phyloP scores from a whole-genome alignment of 2,113 vertebrate species.

The Pygoscelis antarcticus region DNA sequence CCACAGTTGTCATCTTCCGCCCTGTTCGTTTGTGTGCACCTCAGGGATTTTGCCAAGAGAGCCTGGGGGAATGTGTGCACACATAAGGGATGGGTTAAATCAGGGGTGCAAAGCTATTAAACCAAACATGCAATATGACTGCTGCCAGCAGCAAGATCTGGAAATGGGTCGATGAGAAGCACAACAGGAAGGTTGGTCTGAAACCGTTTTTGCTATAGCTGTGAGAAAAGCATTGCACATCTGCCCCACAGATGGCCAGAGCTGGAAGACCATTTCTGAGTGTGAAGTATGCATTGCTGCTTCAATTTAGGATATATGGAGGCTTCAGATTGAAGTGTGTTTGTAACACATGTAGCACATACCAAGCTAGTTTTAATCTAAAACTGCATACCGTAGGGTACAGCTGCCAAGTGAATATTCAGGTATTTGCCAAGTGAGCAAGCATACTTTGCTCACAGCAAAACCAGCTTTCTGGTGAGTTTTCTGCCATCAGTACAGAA shows the following conservation, averaged over 20 bases:
- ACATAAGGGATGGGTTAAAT: conserved; percentile 3
- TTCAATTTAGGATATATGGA: not conserved
- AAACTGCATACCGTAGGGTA: not conserved
- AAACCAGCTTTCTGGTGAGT: not conserved
- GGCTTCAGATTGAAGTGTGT: not conserved
- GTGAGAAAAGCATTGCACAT: not conserved
- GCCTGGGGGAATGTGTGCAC: not conserved
- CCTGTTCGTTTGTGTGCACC: not conserved
- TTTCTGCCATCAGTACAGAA: not conserved
- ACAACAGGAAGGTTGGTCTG: conserved; percentile 16
- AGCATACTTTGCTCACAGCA: not conserved
- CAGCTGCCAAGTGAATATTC: not conserved
- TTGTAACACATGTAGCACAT: conserved; percentile 2
- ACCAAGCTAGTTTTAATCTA: conserved; percentile 7
- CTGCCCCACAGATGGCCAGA: conserved; percentile 27
- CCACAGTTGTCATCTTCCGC: not conserved
- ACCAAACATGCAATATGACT: conserved; percentile 1
- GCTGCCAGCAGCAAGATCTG: not conserved
- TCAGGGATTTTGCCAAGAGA: not conserved
- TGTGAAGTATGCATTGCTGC: not conserved
- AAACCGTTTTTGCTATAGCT: not conserved
- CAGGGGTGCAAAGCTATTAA: conserved; percentile 2
- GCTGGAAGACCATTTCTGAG: not conserved
- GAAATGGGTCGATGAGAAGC: not conserved
- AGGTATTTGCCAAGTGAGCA: not conserved